phyloP scores from a whole-genome alignment of 2,888 invertebrate genomes.

The Clusia tigrina region DNA sequence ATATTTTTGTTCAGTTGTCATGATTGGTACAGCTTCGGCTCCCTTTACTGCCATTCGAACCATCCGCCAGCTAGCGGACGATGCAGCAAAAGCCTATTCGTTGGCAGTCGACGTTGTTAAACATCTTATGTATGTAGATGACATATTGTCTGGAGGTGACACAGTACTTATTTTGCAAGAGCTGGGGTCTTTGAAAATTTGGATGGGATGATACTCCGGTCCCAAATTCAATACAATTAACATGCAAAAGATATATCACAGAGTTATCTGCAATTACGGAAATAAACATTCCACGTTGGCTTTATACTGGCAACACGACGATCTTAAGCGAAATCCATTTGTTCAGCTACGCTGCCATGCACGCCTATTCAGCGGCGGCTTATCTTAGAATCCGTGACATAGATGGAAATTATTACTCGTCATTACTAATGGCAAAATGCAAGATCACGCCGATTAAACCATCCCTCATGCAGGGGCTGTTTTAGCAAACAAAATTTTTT shows the following conservation, averaged over 20 bases:
- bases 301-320: not conserved
- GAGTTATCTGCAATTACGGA: not conserved
- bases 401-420: not conserved
- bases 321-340: slow-evolving; percentile 7
- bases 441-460: not conserved
- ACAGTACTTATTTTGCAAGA: slow-evolving; percentile 20
- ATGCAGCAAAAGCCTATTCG: slow-evolving; percentile 6
- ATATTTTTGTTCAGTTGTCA: slow-evolving; percentile 11
- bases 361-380: slow-evolving; percentile 14
- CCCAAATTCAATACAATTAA: not conserved
- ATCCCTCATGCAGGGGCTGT: not conserved
- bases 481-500: not conserved
- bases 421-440: not conserved
- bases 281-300: not conserved
- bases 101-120: slow-evolving; percentile 4
- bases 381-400: too few species aligned
- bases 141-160: slow-evolving; percentile 20
- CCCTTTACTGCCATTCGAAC: slow-evolving; percentile 10
- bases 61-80: slow-evolving; percentile 13
- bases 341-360: slow-evolving; percentile 10
- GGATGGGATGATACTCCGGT: slow-evolving; percentile 10
- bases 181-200: slow-evolving; percentile 5
- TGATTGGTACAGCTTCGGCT: slow-evolving; percentile 8
- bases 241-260: not conserved
- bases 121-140: slow-evolving; percentile 24